Percentiles rank a stretch among this genome's conserved stretches.
Evolutionary conservation across 2,113 vertebrate genomes (phyloP).

Genomic region (Geothlypis trichas): DNA sequence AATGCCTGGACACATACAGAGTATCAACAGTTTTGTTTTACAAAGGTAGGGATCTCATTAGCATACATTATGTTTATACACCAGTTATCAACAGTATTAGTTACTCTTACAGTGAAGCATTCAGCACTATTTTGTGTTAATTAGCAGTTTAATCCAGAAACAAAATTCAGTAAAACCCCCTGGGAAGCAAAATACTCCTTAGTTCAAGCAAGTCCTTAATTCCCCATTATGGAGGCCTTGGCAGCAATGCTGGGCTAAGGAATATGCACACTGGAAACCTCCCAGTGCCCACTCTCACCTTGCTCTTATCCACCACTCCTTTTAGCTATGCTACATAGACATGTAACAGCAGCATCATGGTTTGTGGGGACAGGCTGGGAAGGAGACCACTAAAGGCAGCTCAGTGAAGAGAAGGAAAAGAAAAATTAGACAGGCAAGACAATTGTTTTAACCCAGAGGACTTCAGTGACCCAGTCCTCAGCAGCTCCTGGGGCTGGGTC

Average conservation of each 20-base stretch:
- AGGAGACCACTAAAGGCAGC: not conserved
- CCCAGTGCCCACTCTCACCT: not conserved
- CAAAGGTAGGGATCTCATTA: not conserved
- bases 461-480: not conserved
- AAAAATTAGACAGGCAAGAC: not conserved
- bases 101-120: not conserved
- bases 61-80: not conserved
- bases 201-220: not conserved
- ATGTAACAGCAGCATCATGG: not conserved
- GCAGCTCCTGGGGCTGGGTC: not conserved
- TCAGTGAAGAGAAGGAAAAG: not conserved
- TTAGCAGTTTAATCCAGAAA: slow-evolving; percentile 16
- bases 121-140: not conserved
- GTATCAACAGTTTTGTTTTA: not conserved
- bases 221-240: not conserved
- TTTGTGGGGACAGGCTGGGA: not conserved
- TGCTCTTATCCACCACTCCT: not conserved
- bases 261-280: not conserved
- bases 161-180: not conserved
- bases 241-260: not conserved
- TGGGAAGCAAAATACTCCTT: slow-evolving; percentile 7
- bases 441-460: not conserved
- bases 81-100: not conserved
- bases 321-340: not conserved
- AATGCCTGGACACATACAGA: not conserved